Conservation (phyloP, 2,113 vertebrate genomes). For the Myiozetetes cayanensis region DNA sequence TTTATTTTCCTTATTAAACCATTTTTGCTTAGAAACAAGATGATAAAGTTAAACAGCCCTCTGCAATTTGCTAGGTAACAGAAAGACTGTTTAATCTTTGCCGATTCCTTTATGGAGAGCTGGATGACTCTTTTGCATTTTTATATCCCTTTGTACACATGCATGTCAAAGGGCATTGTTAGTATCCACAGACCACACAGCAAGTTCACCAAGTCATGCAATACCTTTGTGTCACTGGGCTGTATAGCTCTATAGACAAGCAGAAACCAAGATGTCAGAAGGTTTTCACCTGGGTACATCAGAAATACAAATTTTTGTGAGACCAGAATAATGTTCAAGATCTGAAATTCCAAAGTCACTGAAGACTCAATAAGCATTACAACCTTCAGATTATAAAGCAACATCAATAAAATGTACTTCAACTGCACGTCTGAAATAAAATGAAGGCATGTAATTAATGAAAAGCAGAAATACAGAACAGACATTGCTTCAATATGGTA, state of each 20-base stretch:
- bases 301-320: not conserved
- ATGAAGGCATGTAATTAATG: not conserved
- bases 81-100: not conserved
- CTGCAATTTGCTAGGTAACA: not conserved
- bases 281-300: not conserved
- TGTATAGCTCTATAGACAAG: not conserved
- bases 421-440: not conserved
- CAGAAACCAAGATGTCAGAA: not conserved
- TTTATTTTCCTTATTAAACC: conserved; percentile 10
- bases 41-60: not conserved
- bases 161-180: not conserved
- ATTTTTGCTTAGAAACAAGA: not conserved
- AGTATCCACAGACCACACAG: not conserved
- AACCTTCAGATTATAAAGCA: not conserved
- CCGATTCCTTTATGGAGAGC: not conserved
- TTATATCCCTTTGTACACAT: not conserved
- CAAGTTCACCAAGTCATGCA: not conserved
- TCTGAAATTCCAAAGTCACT: not conserved
- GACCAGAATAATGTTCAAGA: not conserved
- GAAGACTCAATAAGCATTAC: rapidly evolving
- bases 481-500: not conserved
- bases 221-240: not conserved
- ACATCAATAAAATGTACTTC: not conserved
- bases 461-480: not conserved
- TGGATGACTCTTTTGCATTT: not conserved